These are phyloP conservation scores for Calephelis perditalis DNA, from an alignment of 2,888 invertebrate genomes.

Conservation along the genomic window DNA sequence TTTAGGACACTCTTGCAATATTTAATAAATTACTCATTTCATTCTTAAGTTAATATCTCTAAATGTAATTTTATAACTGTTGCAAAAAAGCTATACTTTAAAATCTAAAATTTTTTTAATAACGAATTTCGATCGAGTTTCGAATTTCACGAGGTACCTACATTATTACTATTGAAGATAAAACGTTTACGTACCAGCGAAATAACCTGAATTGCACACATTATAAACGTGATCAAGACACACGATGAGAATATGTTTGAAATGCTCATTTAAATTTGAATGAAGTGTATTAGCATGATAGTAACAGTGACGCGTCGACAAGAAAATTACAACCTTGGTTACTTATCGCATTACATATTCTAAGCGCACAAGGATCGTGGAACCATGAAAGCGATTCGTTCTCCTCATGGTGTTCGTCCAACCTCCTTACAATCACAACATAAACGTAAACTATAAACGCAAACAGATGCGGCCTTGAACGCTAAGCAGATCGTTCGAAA, in stretches of 20 bases:
- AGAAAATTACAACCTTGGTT: slow-evolving; percentile 40
- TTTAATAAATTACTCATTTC: no score
- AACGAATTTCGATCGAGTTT: no score
- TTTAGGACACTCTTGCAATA: no score
- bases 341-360: slow-evolving; percentile 56
- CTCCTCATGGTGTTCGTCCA: slow-evolving; percentile 44
- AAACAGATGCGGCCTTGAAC: slow-evolving; percentile 74
- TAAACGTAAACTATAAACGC: slow-evolving; percentile 55
- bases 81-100: no score
- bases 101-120: no score
- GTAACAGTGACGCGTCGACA: slow-evolving; percentile 38
- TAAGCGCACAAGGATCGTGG: slow-evolving; percentile 47
- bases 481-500: slow-evolving; percentile 68
- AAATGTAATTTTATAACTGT: no score
- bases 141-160: no score
- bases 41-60: no score
- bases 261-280: slow-evolving; percentile 5
- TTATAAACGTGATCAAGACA: background rate
- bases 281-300: slow-evolving; percentile 1
- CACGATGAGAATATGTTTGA: background rate
- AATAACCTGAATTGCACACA: background rate
- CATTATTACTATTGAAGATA: no score
- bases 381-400: slow-evolving; percentile 62
- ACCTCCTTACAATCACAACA: slow-evolving; percentile 41
- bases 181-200: background rate